These are phyloP conservation scores for Eilema depressum DNA, from an alignment of 2,888 invertebrate genomes.

Conservation along the genomic window DNA sequence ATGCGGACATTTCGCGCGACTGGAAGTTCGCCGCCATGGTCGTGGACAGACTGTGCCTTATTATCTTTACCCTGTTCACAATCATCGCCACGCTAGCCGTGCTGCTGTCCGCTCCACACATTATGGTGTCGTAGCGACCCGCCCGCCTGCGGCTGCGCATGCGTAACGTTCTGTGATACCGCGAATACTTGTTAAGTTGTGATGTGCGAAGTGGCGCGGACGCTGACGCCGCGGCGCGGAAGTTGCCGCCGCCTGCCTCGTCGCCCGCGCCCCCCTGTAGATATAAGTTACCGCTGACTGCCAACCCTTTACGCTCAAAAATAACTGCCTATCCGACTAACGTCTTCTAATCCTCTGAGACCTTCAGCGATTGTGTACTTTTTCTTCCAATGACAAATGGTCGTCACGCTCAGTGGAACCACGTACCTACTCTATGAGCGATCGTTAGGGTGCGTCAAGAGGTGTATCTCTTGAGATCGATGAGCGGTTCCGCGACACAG, in stretches of 20 bases:
- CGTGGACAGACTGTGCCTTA: slow-evolving; percentile 99
- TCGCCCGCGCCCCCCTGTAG: slow-evolving; percentile 82
- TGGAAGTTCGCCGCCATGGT: slow-evolving; percentile 99
- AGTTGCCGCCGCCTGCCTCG: slow-evolving; percentile 81
- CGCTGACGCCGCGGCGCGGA: slow-evolving; percentile 77
- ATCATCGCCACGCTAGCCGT: slow-evolving; percentile 98
- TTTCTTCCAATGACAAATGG: slow-evolving; percentile 61
- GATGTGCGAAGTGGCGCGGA: slow-evolving; percentile 84
- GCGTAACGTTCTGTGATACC: slow-evolving; percentile 90
- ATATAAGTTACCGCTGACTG: slow-evolving; percentile 82
- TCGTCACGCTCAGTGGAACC: slow-evolving; percentile 56
- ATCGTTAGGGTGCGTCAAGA: slow-evolving; percentile 46
- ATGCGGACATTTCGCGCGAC: slow-evolving; percentile 97
- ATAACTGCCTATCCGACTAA: slow-evolving; percentile 77
- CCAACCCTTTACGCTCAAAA: slow-evolving; percentile 78
- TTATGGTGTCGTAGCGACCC: slow-evolving; percentile 94
- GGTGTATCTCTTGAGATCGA: slow-evolving; percentile 34
- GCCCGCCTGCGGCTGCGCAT: slow-evolving; percentile 84
- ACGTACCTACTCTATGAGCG: slow-evolving; percentile 52
- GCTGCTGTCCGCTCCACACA: slow-evolving; percentile 98
- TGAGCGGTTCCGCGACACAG: slow-evolving; percentile 61
- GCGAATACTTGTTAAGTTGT: slow-evolving; percentile 90
- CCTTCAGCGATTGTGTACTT: slow-evolving; percentile 65
- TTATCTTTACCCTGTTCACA: slow-evolving; percentile 99
- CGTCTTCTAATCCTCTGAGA: slow-evolving; percentile 65